Percentiles rank a stretch among this genome's conserved stretches.
Evolutionary conservation across 2,888 invertebrate species (phyloP).

Genomic region (Himalopsyche japonica): DNA sequence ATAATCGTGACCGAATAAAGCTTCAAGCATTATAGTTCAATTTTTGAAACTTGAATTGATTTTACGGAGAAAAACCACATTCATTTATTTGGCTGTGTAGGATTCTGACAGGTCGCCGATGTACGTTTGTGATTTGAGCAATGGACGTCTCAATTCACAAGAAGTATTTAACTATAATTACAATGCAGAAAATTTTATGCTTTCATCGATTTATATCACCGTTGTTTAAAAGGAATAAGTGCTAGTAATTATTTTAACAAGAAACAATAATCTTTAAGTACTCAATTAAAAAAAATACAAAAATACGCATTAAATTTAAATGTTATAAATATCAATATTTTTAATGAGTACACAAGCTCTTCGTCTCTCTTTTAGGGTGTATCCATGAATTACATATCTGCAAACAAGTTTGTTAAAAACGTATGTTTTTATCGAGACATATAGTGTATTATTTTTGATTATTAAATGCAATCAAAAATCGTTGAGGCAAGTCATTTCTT

Average conservation of each 20-base stretch:
- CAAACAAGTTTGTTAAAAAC: no score
- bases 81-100: not conserved
- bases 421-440: no score
- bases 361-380: no score
- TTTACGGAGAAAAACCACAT: not conserved
- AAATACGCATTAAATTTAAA: not conserved
- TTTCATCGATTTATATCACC: slow-evolving; percentile 4
- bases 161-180: not conserved
- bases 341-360: no score
- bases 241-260: not conserved
- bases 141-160: not conserved
- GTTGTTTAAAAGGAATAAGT: not conserved
- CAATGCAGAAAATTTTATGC: not conserved
- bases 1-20: not conserved
- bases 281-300: not conserved
- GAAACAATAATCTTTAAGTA: not conserved
- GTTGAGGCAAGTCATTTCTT: no score
- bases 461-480: no score
- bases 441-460: no score
- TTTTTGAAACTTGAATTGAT: not conserved
- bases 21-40: not conserved
- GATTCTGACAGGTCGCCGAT: not conserved
- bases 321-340: not conserved
- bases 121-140: not conserved
- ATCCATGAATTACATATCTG: no score